These are phyloP conservation scores for Callospermophilus lateralis DNA, from an alignment of 2,113 vertebrate species.

Conservation along the genomic window DNA sequence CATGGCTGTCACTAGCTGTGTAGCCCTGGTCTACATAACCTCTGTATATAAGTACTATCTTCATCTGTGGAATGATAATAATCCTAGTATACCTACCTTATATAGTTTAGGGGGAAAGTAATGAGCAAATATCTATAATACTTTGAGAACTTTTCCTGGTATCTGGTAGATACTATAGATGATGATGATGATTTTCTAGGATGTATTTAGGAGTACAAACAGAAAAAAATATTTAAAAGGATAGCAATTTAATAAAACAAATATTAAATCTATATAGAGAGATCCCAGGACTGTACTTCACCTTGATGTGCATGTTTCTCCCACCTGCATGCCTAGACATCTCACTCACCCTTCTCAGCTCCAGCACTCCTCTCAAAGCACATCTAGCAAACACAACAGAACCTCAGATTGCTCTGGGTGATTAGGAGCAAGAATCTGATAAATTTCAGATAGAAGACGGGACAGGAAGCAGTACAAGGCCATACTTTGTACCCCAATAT, in stretches of 20 bases:
- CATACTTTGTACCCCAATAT: neutral
- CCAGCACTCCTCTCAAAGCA: neutral
- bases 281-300: neutral
- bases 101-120: neutral
- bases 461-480: neutral
- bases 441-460: neutral
- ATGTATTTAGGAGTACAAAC: neutral
- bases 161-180: neutral
- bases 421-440: neutral
- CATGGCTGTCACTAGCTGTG: neutral
- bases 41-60: neutral
- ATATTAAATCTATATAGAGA: neutral
- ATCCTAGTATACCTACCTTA: neutral
- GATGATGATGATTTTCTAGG: neutral
- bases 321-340: neutral
- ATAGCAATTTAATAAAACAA: neutral
- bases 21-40: neutral
- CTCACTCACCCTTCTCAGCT: neutral
- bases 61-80: neutral
- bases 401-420: neutral
- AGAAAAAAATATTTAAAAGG: neutral
- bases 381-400: neutral
- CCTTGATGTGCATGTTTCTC: neutral
- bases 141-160: neutral
- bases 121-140: neutral